Percentiles rank a stretch among this genome's conserved stretches.
Conservation (phyloP, 1,140 invertebrate species). For the Pristionchus pacificus region DNA sequence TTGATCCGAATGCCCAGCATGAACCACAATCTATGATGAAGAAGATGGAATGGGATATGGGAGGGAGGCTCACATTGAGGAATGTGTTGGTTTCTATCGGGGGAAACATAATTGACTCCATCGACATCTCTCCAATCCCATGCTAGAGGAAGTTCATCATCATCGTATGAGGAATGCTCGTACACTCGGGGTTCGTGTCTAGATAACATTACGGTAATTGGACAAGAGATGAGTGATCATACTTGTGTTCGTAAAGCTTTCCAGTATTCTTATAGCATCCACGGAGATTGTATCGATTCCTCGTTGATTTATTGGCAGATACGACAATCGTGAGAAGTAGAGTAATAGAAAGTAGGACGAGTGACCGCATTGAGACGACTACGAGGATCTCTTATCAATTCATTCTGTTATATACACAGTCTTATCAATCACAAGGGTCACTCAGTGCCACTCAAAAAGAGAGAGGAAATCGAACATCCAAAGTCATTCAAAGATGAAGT, state of each 20-base stretch:
- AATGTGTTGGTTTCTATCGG: constrained; percentile 60
- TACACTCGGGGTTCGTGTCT: constrained; percentile 31
- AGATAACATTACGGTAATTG: constrained; percentile 10
- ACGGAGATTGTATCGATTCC: constrained; percentile 31
- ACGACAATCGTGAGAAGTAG: constrained; percentile 17
- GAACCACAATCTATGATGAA: constrained; percentile 61
- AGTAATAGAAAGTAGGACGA: constrained; percentile 16
- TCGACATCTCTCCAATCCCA: constrained; percentile 62
- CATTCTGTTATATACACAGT: no score
- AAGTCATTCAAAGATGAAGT: no score
- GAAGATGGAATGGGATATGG: constrained; percentile 18
- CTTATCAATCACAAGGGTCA: no score
- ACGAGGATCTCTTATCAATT: no score
- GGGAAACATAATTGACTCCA: constrained; percentile 60
- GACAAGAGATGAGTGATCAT: constrained; percentile 1
- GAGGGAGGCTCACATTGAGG: constrained; percentile 45
- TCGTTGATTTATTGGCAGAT: constrained; percentile 6
- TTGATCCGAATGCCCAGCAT: constrained; percentile 62
- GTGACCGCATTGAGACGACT: no score
- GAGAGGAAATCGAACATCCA: no score
- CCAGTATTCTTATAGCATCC: constrained; percentile 36
- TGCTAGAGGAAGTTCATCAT: constrained; percentile 52
- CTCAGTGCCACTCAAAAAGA: no score
- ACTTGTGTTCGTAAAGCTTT: constrained; percentile 38
- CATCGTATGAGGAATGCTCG: constrained; percentile 37